Evolutionary conservation across 2,888 invertebrate species (phyloP), one percentile per base, ranked within the genome.

Genomic region (Himalopsyche tibetana): DNA sequence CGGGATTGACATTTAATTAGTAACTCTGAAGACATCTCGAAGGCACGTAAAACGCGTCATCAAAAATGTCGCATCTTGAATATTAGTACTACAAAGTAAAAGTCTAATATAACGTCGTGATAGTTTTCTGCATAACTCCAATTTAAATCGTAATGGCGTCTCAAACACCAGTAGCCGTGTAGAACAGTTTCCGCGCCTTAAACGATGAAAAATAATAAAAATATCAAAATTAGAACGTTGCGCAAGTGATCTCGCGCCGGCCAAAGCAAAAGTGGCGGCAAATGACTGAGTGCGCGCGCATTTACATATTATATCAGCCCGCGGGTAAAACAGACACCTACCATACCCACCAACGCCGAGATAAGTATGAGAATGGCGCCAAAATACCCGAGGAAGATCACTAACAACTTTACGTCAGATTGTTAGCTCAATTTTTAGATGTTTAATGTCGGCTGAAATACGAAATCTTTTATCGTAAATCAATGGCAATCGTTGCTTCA

Each of bases 281-380:
- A 74, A 74, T 74, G 74, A 74, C 74, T 38, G 74, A 74, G 74
- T 74, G 74, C 74, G 74, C 74, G 74, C 74, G 74, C 74, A 74
- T 74, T 74, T 74, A 74, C 74, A 74, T 74, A 74, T 74, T 74
- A 38, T 74, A 74, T 74, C 36, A 74, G 74, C 74, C 74, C 38
- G 74, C 74, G 74, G 74, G 74, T 74, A 36, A 74, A 74, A 38
- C 36, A 74, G 74, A 36, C 74, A 74, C 74, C 74, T 74, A 74
- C 74, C 74, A 38, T 36, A 74, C 74, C 74, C 15, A 36, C 74
- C 74, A 74, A 74, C 74, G 74, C 5, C 19, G 36, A 74, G 74
- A 74, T 74, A 74, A 74, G 38, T 74, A 74, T 74, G 74, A 74
- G 74, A 74, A 74, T 74, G 74, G 74, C 74, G 74, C 74, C 74